Conservation (phyloP, 2,797 vertebrate genomes). For the Channa striata region DNA sequence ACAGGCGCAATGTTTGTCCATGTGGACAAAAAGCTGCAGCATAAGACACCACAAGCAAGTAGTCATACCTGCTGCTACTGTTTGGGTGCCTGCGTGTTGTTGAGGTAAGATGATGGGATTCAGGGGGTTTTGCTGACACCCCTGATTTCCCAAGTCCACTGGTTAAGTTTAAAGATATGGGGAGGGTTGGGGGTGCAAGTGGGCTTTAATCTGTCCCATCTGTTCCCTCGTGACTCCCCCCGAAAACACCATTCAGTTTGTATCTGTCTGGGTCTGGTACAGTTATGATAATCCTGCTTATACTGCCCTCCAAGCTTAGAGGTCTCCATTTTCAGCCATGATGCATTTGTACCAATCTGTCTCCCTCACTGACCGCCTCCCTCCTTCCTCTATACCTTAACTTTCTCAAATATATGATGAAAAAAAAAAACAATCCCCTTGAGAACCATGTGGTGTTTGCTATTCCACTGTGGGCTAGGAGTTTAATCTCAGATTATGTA, state of each 20-base stretch:
- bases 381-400: constrained; percentile 42
- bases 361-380: not conserved
- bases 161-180: constrained; percentile 67
- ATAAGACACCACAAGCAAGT: not conserved
- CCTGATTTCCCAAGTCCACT: constrained; percentile 61
- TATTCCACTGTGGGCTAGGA: constrained; percentile 1
- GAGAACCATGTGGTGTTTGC: constrained; percentile 38
- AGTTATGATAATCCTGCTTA: constrained; percentile 81
- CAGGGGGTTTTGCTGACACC: constrained; percentile 68
- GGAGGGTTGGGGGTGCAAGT: constrained; percentile 7
- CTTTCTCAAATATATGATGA: constrained; percentile 73
- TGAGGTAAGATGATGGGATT: constrained; percentile 61
- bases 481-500: constrained; percentile 70
- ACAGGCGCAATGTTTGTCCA: not conserved
- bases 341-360: constrained; percentile 51
- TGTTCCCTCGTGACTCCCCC: constrained; percentile 68
- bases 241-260: constrained; percentile 59
- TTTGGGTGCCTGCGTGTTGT: constrained; percentile 63
- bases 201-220: constrained; percentile 80
- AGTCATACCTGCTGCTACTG: constrained; percentile 51
- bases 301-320: constrained; percentile 59
- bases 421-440: constrained; percentile 65
- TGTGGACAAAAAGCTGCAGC: constrained; percentile 1
- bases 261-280: constrained; percentile 82
- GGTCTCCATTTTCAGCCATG: constrained; percentile 62